Percentiles rank a stretch among this genome's conserved stretches.
Conservation (phyloP, 2,113 vertebrate species). For the Maccullochella peelii region DNA sequence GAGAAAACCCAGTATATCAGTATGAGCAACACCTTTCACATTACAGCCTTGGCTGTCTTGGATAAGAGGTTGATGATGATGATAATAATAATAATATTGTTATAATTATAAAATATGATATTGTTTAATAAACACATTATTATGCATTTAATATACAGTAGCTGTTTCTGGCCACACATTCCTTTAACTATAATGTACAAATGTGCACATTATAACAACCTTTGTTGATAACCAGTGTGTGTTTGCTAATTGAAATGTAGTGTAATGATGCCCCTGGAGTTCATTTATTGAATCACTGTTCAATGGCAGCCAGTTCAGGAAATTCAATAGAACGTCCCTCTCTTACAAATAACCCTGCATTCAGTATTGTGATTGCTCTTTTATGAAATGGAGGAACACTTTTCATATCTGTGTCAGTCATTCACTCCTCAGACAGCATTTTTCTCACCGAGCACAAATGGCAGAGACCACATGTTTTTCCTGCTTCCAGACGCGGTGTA, state of each 20-base stretch:
- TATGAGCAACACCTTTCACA: too few relatives aligned
- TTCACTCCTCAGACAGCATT: slow-evolving; percentile 43
- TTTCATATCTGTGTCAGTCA: slow-evolving; percentile 59
- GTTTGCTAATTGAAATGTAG: slow-evolving; percentile 57
- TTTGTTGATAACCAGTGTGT: slow-evolving; percentile 22
- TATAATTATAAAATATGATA: too few relatives aligned
- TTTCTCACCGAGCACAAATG: slow-evolving; percentile 39
- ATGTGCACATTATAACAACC: background rate
- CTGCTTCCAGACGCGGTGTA: slow-evolving; percentile 38
- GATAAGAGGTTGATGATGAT: too few relatives aligned
- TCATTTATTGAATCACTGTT: slow-evolving; percentile 61
- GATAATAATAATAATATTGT: too few relatives aligned
- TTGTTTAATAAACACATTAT: background rate
- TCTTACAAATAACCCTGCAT: slow-evolving; percentile 50
- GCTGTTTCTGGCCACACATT: background rate
- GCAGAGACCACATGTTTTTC: slow-evolving; percentile 31
- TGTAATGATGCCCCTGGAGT: slow-evolving; percentile 40
- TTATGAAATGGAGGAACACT: slow-evolving; percentile 58
- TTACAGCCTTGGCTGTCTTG: too few relatives aligned
- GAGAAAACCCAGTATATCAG: too few relatives aligned
- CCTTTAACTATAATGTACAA: background rate
- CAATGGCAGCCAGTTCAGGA: slow-evolving; percentile 51
- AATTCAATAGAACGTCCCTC: slow-evolving; percentile 45
- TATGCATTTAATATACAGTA: background rate
- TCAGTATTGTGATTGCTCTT: slow-evolving; percentile 63